Evolutionary conservation across 2,113 vertebrate species (phyloP).

Genomic region (Sphyrna mokarran): DNA sequence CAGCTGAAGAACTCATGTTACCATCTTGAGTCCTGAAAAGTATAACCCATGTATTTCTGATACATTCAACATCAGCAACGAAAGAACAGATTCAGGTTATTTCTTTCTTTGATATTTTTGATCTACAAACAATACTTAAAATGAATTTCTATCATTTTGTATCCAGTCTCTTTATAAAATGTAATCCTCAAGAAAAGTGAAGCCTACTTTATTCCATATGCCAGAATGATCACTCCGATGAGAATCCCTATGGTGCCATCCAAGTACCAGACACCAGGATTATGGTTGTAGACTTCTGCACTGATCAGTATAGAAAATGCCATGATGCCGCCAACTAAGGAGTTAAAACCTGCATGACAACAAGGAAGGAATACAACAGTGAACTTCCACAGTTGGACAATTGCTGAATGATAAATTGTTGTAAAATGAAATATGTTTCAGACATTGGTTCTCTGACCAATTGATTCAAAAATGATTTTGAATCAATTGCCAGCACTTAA

Average conservation of each 20-base stretch:
- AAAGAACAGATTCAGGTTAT: background rate
- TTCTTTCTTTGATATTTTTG: background rate
- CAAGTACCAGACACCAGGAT: slow-evolving; percentile 82
- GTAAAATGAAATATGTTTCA: background rate
- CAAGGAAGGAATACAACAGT: slow-evolving; percentile 7
- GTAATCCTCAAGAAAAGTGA: background rate
- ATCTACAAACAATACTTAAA: background rate
- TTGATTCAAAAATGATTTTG: background rate
- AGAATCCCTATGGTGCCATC: slow-evolving; percentile 86
- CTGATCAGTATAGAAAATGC: slow-evolving; percentile 96
- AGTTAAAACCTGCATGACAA: slow-evolving; percentile 80
- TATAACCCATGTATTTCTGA: background rate
- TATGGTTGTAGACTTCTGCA: slow-evolving; percentile 84
- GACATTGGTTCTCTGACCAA: background rate
- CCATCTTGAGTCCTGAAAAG: background rate
- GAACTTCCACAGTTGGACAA: too few species aligned
- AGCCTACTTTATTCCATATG: slow-evolving; percentile 90
- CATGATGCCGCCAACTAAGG: slow-evolving; percentile 87
- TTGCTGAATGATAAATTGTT: background rate
- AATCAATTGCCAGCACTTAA: background rate
- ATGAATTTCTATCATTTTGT: background rate
- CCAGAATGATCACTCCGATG: slow-evolving; percentile 88
- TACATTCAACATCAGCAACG: background rate
- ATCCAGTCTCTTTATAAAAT: background rate
- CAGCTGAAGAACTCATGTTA: background rate